Evolutionary conservation across 2,888 invertebrate genomes (phyloP), one percentile per base, ranked within the genome.

Genomic region (Lapara coniferarum): DNA sequence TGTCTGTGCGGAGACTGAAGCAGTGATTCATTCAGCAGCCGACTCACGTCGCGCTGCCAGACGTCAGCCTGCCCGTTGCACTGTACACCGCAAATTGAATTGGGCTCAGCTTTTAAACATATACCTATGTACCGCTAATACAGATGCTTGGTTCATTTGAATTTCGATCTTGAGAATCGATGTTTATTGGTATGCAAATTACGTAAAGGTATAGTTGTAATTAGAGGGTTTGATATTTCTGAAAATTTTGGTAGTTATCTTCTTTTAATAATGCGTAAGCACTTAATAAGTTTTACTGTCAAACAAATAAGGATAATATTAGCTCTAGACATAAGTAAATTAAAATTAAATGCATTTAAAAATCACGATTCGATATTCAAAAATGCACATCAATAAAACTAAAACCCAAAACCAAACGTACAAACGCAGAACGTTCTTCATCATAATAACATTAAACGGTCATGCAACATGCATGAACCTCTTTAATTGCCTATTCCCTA

Each of bases 401-500:
- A 13, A 13, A 56, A 10, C 25, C 25, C 13, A 13, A 6, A 56
- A 19, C 56, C 19, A 2, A 56, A 56, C 4, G 8, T 44, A 44
- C 25, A 59, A 10, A n/a, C 46, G 10, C 5, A 6, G 12, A n/a
- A 12, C 59, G 13, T 57, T 49, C 63, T 19, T 49, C 63, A 49
- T 49, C 46, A 49, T 63, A 63, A 85, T 83, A 80, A 77, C 75
- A 73, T 72, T 75, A 77, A 75, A 77, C 81, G 79, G 81, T 78
- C 87, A 91, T 92, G 85, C 90, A 90, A 89, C 89, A 91, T 92
- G 85, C 87, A 91, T 89, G 89, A 88, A 83, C 80, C 89, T 88
- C 91, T 89, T 90, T 92, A 92, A 93, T 93, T 92, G 90, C 78
- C 85, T 82, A 89, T 89, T 89, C 91, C 88, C 83, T 79, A 82